Percentiles rank a stretch among this genome's conserved stretches.
Conservation (phyloP, 2,797 vertebrate genomes). For the Myoxocephalus aenaeus region DNA sequence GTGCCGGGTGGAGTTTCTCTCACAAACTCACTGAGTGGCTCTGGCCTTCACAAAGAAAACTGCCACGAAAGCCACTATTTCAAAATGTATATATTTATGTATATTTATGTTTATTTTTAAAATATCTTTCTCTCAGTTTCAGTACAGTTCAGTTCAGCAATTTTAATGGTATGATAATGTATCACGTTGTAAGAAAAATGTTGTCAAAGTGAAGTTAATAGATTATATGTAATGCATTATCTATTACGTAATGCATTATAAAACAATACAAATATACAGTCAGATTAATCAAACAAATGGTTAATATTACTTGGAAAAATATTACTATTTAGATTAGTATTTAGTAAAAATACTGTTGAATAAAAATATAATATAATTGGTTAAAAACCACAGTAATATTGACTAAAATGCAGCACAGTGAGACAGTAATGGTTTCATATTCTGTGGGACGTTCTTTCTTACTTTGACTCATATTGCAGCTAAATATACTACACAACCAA, state of each 20-base stretch:
- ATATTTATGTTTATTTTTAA: neutral
- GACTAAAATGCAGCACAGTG: neutral
- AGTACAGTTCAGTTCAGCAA: neutral
- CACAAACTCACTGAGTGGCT: slow-evolving; percentile 18
- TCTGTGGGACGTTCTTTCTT: neutral
- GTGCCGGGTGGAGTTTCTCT: slow-evolving; percentile 42
- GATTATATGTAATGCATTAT: neutral
- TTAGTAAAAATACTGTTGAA: neutral
- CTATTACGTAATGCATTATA: neutral
- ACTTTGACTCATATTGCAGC: neutral
- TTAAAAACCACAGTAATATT: neutral
- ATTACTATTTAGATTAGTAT: no score
- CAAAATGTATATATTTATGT: neutral
- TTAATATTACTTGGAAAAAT: neutral
- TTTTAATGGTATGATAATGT: neutral
- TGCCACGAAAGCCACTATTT: neutral
- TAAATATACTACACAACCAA: neutral
- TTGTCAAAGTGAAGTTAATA: neutral
- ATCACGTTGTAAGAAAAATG: neutral
- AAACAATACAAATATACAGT: neutral
- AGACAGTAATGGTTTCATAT: neutral
- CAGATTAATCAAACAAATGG: neutral
- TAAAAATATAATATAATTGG: neutral
- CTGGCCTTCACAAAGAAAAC: neutral
- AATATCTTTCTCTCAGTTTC: neutral